A percentile compares a stretch with the other conserved stretches of the same genome.
Evolutionary conservation across 1,140 invertebrate genomes (phyloP).

Genomic region (Eupristina koningsbergeri): DNA sequence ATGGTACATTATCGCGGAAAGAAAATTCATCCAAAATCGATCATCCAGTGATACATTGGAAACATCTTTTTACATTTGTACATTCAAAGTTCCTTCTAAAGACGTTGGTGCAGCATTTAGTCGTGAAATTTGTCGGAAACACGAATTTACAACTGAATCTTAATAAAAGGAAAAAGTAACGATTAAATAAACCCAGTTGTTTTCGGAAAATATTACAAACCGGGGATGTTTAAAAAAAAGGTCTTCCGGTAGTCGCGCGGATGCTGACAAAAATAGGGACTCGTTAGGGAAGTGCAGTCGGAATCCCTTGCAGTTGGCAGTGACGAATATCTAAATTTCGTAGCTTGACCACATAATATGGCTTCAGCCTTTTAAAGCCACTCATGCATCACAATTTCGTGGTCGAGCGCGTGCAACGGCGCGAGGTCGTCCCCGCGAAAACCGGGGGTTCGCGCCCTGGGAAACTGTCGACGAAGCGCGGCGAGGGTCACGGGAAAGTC

Average conservation of each 20-base stretch:
- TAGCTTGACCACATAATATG: conserved; percentile 43
- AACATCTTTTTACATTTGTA: too few relatives aligned
- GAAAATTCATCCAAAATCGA: conserved; percentile 7
- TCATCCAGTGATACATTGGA: not conserved
- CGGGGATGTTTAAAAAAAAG: too few relatives aligned
- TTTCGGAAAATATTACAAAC: too few relatives aligned
- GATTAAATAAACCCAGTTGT: not conserved
- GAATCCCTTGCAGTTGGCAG: conserved; percentile 58
- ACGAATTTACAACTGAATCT: too few relatives aligned
- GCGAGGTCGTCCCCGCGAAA: conserved; percentile 28
- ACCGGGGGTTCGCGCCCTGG: not conserved
- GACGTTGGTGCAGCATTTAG: too few relatives aligned
- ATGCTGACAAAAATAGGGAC: too few relatives aligned
- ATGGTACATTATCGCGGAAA: not conserved
- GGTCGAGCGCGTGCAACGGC: not conserved
- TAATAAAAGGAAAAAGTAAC: not conserved
- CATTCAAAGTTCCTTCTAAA: too few relatives aligned
- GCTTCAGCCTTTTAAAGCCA: conserved; percentile 57
- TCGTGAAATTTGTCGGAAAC: too few relatives aligned
- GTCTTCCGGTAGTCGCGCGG: too few relatives aligned
- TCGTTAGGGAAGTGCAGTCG: not conserved
- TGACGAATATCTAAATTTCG: conserved; percentile 62
- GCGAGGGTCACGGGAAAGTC: not conserved
- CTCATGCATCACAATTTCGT: conserved; percentile 62
- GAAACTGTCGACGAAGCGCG: conserved; percentile 37